These are phyloP conservation scores for Vanessa cardui DNA, from an alignment of 2,888 invertebrate genomes.

Conservation along the genomic window DNA sequence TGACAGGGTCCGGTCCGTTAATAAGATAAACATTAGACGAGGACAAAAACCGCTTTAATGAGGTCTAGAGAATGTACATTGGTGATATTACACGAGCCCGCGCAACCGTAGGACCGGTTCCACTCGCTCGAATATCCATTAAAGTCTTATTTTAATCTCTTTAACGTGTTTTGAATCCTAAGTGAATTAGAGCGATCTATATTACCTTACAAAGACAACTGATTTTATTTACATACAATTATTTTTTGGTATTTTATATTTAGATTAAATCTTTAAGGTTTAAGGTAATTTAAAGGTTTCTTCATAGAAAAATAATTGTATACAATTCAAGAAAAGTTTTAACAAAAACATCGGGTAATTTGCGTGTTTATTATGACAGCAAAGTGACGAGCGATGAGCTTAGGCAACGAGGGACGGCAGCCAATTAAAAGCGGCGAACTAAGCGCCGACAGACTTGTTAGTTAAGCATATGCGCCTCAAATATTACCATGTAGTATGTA, in stretches of 20 bases:
- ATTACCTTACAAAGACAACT: background rate
- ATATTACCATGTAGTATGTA: background rate
- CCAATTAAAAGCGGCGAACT: constrained; percentile 49
- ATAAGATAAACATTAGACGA: constrained; percentile 67
- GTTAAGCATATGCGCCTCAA: background rate
- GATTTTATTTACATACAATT: constrained; percentile 4
- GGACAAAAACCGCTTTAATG: constrained; percentile 69
- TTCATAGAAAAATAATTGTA: background rate
- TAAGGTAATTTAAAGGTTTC: background rate
- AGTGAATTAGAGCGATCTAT: constrained; percentile 59
- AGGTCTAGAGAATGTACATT: constrained; percentile 66
- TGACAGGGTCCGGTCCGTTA: constrained; percentile 50
- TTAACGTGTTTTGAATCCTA: constrained; percentile 58
- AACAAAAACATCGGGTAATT: constrained; percentile 43
- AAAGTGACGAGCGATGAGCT: constrained; percentile 48
- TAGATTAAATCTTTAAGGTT: background rate
- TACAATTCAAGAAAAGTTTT: background rate
- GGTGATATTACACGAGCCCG: constrained; percentile 62
- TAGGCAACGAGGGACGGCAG: constrained; percentile 50
- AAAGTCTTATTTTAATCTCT: constrained; percentile 60
- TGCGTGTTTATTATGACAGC: constrained; percentile 53
- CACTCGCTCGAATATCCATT: constrained; percentile 56
- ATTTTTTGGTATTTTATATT: background rate
- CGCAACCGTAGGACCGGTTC: constrained; percentile 56
- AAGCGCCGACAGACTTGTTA: constrained; percentile 24